These are phyloP conservation scores for Ophion slaviceki DNA, from an alignment of 2,888 invertebrate genomes.

Conservation along the genomic window DNA sequence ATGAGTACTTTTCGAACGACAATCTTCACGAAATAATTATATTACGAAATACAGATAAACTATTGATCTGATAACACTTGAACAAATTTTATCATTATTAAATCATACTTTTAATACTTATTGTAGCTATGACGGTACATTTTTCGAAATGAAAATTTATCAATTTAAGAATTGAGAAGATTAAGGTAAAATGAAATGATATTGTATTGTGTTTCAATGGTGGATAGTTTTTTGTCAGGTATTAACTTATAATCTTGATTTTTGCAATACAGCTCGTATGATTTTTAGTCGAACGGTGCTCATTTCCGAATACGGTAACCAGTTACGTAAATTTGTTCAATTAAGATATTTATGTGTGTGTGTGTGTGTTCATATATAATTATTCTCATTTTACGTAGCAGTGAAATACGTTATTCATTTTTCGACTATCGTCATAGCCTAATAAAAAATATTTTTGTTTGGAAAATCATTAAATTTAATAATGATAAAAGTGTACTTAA, in stretches of 20 bases:
- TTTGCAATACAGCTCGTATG: not conserved
- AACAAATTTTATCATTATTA: not conserved
- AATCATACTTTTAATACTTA: too few relatives aligned
- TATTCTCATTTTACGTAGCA: not conserved
- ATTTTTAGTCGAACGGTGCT: conserved; percentile 4
- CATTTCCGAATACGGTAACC: not conserved
- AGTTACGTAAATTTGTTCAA: not conserved
- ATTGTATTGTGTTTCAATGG: not conserved
- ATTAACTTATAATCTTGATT: not conserved
- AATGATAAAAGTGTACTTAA: conserved; percentile 44
- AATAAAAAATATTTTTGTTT: conserved; percentile 9
- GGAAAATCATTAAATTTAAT: conserved; percentile 17
- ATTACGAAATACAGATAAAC: not conserved
- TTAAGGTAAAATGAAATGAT: not conserved
- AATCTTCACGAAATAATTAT: not conserved
- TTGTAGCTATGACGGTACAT: too few relatives aligned
- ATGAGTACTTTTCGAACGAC: conserved; percentile 12
- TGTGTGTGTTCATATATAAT: not conserved
- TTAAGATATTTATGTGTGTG: conserved; percentile 1
- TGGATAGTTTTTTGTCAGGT: not conserved
- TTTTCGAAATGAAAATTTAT: too few relatives aligned
- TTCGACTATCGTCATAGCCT: not conserved
- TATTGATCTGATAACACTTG: not conserved
- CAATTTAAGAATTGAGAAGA: too few relatives aligned
- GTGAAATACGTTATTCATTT: conserved; percentile 20